Percentiles rank a stretch among this genome's conserved stretches.
phyloP scores from a whole-genome alignment of 2,113 vertebrate genomes.

The Rhinichthys klamathensis region DNA sequence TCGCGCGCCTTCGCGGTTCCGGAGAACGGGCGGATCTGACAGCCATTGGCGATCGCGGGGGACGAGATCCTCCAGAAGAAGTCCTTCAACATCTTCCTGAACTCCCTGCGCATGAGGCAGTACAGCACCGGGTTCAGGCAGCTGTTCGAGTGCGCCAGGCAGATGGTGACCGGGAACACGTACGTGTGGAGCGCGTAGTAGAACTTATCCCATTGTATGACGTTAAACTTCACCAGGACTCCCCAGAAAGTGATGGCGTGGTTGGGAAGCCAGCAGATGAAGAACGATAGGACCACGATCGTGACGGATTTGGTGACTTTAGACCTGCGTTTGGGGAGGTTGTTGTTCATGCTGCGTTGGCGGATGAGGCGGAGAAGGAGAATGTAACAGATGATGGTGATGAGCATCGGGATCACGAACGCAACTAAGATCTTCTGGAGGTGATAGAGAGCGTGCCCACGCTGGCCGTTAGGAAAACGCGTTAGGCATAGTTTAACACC shows the following conservation, averaged over 20 bases:
- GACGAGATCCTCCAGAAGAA: conserved; percentile 88
- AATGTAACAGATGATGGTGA: conserved; percentile 86
- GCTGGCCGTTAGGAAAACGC: conserved; percentile 81
- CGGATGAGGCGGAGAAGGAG: conserved; percentile 86
- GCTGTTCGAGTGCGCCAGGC: conserved; percentile 92
- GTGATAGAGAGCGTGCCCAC: conserved; percentile 89
- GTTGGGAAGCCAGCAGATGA: conserved; percentile 94
- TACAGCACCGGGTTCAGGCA: conserved; percentile 93
- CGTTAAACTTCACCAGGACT: conserved; percentile 88
- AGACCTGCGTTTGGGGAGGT: conserved; percentile 79
- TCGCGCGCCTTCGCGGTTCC: conserved; percentile 82
- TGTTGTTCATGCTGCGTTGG: conserved; percentile 76
- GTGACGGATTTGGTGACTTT: conserved; percentile 90
- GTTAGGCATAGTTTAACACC: conserved; percentile 87
- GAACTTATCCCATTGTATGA: conserved; percentile 81
- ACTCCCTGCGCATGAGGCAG: conserved; percentile 91
- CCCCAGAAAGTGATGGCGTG: conserved; percentile 92
- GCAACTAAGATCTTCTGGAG: conserved; percentile 88
- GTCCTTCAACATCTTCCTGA: conserved; percentile 86
- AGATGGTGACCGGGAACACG: conserved; percentile 87
- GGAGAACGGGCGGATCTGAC: conserved; percentile 78
- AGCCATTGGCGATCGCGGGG: conserved; percentile 76
- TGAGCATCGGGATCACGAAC: conserved; percentile 82
- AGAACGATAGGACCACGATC: conserved; percentile 90
- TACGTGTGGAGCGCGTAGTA: conserved; percentile 90